These are phyloP conservation scores for Melanotus villosus DNA, from an alignment of 2,888 invertebrate species.

Conservation along the genomic window DNA sequence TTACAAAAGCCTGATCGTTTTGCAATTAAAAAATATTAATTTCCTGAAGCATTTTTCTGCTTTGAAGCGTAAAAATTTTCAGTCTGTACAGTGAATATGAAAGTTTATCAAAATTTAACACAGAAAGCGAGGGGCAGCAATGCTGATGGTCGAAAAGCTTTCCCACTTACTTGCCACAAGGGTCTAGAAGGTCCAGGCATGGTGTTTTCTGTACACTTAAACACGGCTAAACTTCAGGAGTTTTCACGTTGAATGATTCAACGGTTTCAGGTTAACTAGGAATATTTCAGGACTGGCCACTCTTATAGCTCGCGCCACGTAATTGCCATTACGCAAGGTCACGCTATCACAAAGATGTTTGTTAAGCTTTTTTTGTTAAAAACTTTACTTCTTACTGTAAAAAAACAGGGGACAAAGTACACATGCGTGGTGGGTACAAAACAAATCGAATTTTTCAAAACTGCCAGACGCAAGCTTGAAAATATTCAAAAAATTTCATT, in stretches of 20 bases:
- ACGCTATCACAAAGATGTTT: slow-evolving; percentile 15
- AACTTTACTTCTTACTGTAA: too few species aligned
- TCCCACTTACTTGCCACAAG: slow-evolving; percentile 78
- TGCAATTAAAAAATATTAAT: too few species aligned
- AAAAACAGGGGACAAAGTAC: too few species aligned
- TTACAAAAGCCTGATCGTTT: too few species aligned
- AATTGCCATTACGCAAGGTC: slow-evolving; percentile 34
- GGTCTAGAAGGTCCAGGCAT: slow-evolving; percentile 82
- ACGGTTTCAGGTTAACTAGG: slow-evolving; percentile 46
- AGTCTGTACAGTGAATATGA: not conserved
- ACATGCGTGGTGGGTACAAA: too few species aligned
- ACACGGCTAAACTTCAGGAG: slow-evolving; percentile 18
- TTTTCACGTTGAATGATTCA: slow-evolving; percentile 40
- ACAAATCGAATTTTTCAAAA: too few species aligned
- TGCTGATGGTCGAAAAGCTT: not conserved
- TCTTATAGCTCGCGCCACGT: slow-evolving; percentile 44
- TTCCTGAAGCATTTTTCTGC: not conserved
- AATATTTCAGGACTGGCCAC: slow-evolving; percentile 43
- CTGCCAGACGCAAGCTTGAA: too few species aligned
- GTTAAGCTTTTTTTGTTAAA: not conserved
- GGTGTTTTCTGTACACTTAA: slow-evolving; percentile 58
- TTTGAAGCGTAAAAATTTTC: not conserved
- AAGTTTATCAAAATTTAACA: not conserved
- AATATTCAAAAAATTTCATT: too few species aligned
- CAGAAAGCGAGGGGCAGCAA: not conserved